A percentile compares a stretch with the other conserved stretches of the same genome.
Evolutionary conservation across 2,888 invertebrate species (phyloP).

Genomic region (Apamea sordens): DNA sequence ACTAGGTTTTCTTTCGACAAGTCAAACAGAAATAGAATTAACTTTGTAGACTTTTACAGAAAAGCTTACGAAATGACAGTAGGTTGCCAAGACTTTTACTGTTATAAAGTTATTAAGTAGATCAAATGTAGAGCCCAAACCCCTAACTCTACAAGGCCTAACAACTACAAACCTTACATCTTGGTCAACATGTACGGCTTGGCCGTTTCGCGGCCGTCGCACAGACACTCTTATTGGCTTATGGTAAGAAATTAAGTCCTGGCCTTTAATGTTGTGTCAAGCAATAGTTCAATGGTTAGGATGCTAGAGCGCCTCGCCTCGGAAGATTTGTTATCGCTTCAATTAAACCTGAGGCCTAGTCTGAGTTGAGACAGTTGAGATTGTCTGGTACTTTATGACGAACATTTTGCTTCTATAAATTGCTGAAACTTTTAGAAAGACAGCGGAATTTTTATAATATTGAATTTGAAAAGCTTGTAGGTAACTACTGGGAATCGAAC

Average conservation of each 20-base stretch:
- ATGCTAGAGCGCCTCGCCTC: not conserved
- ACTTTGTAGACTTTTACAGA: not conserved
- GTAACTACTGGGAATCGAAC: not conserved
- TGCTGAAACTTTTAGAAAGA: not conserved
- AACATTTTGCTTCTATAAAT: not conserved
- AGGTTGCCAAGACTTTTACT: not conserved
- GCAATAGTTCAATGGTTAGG: not conserved
- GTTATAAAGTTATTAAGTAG: not conserved
- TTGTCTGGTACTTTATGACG: not conserved
- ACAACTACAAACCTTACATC: not conserved
- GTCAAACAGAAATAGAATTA: not conserved
- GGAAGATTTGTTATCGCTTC: not conserved
- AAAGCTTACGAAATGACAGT: not conserved
- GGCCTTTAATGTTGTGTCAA: not conserved
- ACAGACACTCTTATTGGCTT: too few relatives aligned
- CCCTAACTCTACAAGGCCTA: too few relatives aligned
- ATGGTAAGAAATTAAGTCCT: too few relatives aligned
- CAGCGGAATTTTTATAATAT: not conserved
- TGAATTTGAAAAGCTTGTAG: not conserved
- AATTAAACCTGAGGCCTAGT: not conserved
- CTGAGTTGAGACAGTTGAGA: not conserved
- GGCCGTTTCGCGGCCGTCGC: not conserved
- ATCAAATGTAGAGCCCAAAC: not conserved
- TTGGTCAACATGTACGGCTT: not conserved
- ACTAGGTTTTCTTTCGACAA: not conserved